phyloP scores from a whole-genome alignment of 2,113 vertebrate species.

The Neogobius melanostomus region DNA sequence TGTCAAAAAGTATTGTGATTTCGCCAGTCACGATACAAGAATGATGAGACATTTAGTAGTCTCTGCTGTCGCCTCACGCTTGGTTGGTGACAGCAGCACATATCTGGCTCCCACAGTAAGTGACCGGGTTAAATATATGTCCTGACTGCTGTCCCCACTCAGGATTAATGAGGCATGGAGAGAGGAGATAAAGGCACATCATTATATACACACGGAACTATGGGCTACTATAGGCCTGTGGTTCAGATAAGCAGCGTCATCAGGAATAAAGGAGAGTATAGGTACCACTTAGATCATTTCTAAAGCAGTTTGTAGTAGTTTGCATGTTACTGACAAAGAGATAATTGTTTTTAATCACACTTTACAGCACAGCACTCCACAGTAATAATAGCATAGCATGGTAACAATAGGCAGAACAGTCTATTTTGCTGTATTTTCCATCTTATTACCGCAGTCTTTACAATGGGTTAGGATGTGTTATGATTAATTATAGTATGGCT shows the following conservation, averaged over 20 bases:
- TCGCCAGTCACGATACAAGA: neutral
- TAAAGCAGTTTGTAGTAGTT: conserved; percentile 4
- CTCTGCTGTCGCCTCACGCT: neutral
- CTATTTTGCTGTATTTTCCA: too few species aligned
- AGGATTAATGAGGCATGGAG: conserved; percentile 73
- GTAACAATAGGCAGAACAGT: too few species aligned
- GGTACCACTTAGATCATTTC: conserved; percentile 11
- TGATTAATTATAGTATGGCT: too few species aligned
- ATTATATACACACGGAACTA: conserved; percentile 41
- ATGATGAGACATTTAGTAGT: neutral
- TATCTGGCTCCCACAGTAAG: conserved; percentile 73
- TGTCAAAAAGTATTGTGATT: too few species aligned
- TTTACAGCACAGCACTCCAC: too few species aligned
- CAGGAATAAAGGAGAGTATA: neutral
- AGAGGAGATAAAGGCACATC: conserved; percentile 72
- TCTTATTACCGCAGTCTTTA: too few species aligned
- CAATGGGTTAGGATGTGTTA: too few species aligned
- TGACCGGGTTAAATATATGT: conserved; percentile 72
- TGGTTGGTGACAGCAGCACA: conserved; percentile 43
- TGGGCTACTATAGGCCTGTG: neutral
- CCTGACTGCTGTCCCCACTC: conserved; percentile 73
- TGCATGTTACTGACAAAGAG: neutral
- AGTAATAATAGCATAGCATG: too few species aligned
- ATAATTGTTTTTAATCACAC: neutral
- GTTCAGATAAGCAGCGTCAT: conserved; percentile 34